Base-by-base conservation (phyloP, 2,113 vertebrate species). In the Lota lota region DNA sequence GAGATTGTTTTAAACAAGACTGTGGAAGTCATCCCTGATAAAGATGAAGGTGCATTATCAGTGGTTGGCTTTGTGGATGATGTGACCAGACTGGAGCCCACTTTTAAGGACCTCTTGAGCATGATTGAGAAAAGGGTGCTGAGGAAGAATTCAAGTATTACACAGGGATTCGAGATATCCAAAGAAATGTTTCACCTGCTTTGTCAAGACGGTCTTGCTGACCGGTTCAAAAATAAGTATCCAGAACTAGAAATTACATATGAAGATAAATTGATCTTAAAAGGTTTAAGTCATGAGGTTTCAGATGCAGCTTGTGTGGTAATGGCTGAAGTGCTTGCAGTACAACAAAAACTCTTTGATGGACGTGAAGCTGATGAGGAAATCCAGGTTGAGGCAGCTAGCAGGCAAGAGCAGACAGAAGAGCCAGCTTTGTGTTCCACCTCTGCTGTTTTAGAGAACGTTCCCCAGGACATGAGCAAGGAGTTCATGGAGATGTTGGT, bases 401-500 rank as follows among this genome's bases (percentile, higher is more conserved):
- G 40, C 0, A 18, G 1, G 7, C 68, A 64, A 0, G 67, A 76
- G 4, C 51, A 68, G 11, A 1, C 17, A 17, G 73, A 66, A 33
- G 68, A 71, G 0, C 75, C 86, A n/a, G 74, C 74, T 18, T 17
- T 22, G 11, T 56, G 60, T 28, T 73, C 75, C 24, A 74, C 74
- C 0, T 24, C 73, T 0, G 86, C 92, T 24, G 80, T 91, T 60
- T 79, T 98, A 66, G 89, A 85, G 82, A 95, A 96, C 19, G 20
- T 95, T 62, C 33, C 50, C 1, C 79, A 88, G 15, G 64, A 61
- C 0, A 0, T 61, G 1, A 70, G 19, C 15, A 60, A 72, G 0
- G 79, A 75, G 1, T 80, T 91, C 40, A 47, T 98, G 66, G 74
- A 67, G 78, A 78, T 96, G 79, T 71, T 97, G 71, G 83, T 98